phyloP scores from a whole-genome alignment of 2,888 invertebrate species.

The Leptopilina syphax region DNA sequence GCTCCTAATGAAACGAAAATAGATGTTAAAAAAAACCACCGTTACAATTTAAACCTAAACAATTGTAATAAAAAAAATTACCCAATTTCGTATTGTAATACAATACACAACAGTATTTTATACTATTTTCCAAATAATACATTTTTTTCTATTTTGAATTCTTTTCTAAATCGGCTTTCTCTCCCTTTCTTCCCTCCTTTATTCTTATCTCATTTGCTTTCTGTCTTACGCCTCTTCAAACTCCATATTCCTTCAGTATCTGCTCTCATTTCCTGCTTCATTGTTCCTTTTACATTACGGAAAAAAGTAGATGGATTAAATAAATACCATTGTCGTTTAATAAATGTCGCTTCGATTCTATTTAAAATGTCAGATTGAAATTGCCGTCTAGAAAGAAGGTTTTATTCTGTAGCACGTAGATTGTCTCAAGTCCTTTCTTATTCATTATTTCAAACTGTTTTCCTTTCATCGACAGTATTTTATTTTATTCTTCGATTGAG shows the following conservation, averaged over 20 bases:
- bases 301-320: conserved; percentile 10
- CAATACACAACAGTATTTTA: too few species aligned
- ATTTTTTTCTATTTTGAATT: conserved; percentile 4
- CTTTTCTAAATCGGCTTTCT: neutral
- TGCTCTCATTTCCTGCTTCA: conserved; percentile 13
- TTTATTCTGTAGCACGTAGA: neutral
- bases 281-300: neutral
- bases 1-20: neutral
- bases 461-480: neutral
- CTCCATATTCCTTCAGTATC: neutral
- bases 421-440: neutral
- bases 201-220: conserved; percentile 20
- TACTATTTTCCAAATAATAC: neutral
- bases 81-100: too few species aligned
- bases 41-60: neutral
- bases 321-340: conserved; percentile 17
- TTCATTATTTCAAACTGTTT: neutral
- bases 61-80: too few species aligned
- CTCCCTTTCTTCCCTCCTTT: neutral
- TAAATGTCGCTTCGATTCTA: conserved; percentile 20
- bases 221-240: neutral
- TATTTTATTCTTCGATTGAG: neutral
- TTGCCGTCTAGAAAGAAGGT: neutral
- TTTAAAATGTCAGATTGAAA: conserved; percentile 10
- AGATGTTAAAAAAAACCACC: neutral